phyloP scores from a whole-genome alignment of 30 jellyfish, hydroid and myxozoan genomes.

The Aurelia sp. region DNA sequence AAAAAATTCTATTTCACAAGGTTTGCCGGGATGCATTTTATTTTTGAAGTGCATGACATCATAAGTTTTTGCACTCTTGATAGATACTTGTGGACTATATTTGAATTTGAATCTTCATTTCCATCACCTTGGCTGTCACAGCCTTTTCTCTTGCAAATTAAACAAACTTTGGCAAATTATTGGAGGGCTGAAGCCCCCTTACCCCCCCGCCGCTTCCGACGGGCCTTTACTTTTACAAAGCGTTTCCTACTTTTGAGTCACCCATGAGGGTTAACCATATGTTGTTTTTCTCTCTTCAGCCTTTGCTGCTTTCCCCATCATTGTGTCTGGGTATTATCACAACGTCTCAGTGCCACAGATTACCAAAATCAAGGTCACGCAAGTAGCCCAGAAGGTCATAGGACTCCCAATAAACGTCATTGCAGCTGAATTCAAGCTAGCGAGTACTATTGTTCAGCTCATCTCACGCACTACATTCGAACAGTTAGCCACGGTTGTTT shows the following conservation, averaged over 20 bases:
- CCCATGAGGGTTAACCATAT: not conserved
- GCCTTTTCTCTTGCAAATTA: no score
- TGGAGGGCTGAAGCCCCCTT: no score
- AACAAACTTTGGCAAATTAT: no score
- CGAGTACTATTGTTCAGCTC: not conserved
- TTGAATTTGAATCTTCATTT: no score
- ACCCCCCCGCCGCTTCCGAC: no score
- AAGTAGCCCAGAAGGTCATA: not conserved
- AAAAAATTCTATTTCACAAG: no score
- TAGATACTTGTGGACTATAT: no score
- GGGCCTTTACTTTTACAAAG: no score
- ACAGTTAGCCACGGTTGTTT: not conserved
- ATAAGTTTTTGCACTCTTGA: no score
- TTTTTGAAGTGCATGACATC: no score
- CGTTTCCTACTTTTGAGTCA: not conserved
- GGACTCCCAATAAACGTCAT: slow-evolving; percentile 24
- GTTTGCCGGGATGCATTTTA: no score
- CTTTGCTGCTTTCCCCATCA: slow-evolving; percentile 22
- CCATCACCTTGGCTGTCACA: no score
- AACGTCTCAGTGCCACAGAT: not conserved
- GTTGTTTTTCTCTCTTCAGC: not conserved
- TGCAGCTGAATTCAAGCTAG: slow-evolving; percentile 1
- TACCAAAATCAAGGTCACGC: not conserved
- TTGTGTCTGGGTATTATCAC: slow-evolving; percentile 20
- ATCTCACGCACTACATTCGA: not conserved